phyloP scores from a whole-genome alignment of 2,888 invertebrate genomes.

The Acheta domesticus region DNA sequence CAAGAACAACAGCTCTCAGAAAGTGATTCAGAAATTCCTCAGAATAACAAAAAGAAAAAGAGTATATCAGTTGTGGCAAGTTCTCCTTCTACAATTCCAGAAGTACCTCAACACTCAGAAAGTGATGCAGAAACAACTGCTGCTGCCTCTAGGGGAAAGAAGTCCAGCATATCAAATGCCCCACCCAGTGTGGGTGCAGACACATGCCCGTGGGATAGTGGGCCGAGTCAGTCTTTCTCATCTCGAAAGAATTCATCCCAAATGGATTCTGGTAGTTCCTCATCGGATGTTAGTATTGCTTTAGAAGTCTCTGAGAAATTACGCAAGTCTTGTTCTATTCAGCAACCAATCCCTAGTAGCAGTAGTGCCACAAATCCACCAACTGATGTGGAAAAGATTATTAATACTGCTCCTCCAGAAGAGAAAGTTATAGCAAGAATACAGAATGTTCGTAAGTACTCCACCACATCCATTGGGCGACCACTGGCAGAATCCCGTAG shows the following conservation, averaged over 20 bases:
- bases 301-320: constrained; percentile 58
- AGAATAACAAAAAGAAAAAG: constrained; percentile 20
- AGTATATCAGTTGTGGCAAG: constrained; percentile 25
- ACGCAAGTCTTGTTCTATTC: constrained; percentile 60
- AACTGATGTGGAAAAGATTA: constrained; percentile 46
- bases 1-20: constrained; percentile 28
- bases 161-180: neutral
- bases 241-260: constrained; percentile 64
- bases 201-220: constrained; percentile 58
- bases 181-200: constrained; percentile 42
- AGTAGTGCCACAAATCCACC: constrained; percentile 38
- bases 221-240: constrained; percentile 30
- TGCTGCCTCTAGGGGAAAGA: neutral
- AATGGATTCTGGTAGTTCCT: constrained; percentile 69
- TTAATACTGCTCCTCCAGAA: constrained; percentile 45
- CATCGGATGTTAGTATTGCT: constrained; percentile 66
- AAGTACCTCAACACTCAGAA: neutral
- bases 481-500: constrained; percentile 42
- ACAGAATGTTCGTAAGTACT: constrained; percentile 44
- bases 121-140: neutral
- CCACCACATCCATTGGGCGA: constrained; percentile 42
- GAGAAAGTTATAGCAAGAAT: constrained; percentile 36
- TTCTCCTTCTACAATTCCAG: constrained; percentile 24
- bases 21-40: neutral
- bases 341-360: constrained; percentile 52